These are phyloP conservation scores for Ciona savignyi DNA, from an alignment of 23 tunicate genomes.

Conservation along the genomic window DNA sequence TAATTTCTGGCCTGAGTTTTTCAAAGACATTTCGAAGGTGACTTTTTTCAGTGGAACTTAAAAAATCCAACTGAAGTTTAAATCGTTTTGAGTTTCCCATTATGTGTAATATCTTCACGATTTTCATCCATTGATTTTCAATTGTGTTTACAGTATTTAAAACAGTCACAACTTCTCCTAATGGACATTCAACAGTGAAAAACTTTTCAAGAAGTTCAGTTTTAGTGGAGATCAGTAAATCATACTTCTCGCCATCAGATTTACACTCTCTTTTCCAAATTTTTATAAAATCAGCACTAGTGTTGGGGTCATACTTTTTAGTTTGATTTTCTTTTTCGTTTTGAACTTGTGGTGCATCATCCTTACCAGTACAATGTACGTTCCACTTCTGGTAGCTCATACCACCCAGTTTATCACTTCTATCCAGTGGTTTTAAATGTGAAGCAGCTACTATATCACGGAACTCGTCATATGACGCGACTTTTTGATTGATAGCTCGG, in stretches of 20 bases:
- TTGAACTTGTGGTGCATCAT: not conserved
- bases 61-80: too few species aligned
- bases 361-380: not conserved
- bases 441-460: slow-evolving; percentile 88
- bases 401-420: slow-evolving; percentile 75
- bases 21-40: too few species aligned
- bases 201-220: slow-evolving; percentile 21
- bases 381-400: too few species aligned
- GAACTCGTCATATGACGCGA: slow-evolving; percentile 83
- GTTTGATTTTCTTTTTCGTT: too few species aligned
- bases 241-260: slow-evolving; percentile 19
- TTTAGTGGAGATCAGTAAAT: slow-evolving; percentile 20
- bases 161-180: slow-evolving; percentile 77
- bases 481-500: slow-evolving; percentile 91
- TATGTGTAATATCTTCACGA: too few species aligned
- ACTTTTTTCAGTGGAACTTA: too few species aligned
- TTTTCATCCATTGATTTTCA: too few species aligned
- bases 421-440: slow-evolving; percentile 76
- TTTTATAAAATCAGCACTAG: slow-evolving; percentile 29
- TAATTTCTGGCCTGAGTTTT: too few species aligned
- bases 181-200: slow-evolving; percentile 45
- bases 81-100: too few species aligned
- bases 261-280: slow-evolving; percentile 45
- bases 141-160: too few species aligned
- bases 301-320: too few species aligned